Percentiles rank a stretch among this genome's conserved stretches.
Evolutionary conservation across 1,140 invertebrate genomes (phyloP).

Genomic region (Drosophila miranda): DNA sequence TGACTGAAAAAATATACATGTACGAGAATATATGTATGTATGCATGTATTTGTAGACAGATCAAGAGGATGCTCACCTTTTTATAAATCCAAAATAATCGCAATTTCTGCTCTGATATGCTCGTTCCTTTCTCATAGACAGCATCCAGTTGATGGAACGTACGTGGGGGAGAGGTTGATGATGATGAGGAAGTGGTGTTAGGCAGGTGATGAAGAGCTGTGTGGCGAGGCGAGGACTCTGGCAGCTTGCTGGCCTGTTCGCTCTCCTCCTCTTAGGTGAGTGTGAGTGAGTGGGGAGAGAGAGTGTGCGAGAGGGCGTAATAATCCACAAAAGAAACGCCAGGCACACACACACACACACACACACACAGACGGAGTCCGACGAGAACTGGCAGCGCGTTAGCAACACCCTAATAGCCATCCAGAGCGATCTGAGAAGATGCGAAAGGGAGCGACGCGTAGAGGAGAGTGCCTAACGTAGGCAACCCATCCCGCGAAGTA

Average conservation of each 20-base stretch:
- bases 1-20: slow-evolving; percentile 48
- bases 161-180: slow-evolving; percentile 17
- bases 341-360: slow-evolving; percentile 39
- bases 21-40: slow-evolving; percentile 5
- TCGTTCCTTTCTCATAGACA: slow-evolving; percentile 76
- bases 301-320: slow-evolving; percentile 62
- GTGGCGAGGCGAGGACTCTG: slow-evolving; percentile 50
- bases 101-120: slow-evolving; percentile 80
- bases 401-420: too few relatives aligned
- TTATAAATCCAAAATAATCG: slow-evolving; percentile 81
- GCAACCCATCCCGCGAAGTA: too few relatives aligned
- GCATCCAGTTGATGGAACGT: slow-evolving; percentile 51
- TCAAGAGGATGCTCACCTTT: slow-evolving; percentile 56
- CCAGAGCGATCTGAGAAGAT: too few relatives aligned
- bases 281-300: slow-evolving; percentile 31
- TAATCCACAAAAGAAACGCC: slow-evolving; percentile 75
- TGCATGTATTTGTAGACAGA: slow-evolving; percentile 1
- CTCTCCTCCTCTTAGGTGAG: slow-evolving; percentile 46
- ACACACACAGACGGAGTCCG: too few relatives aligned
- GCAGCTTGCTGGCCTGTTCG: slow-evolving; percentile 50
- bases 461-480: too few relatives aligned
- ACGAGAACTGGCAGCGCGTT: too few relatives aligned
- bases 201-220: slow-evolving; percentile 32
- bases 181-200: slow-evolving; percentile 16
- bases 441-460: too few relatives aligned